Conservation (phyloP, 1,140 invertebrate species). For the Drosophila bocqueti region DNA sequence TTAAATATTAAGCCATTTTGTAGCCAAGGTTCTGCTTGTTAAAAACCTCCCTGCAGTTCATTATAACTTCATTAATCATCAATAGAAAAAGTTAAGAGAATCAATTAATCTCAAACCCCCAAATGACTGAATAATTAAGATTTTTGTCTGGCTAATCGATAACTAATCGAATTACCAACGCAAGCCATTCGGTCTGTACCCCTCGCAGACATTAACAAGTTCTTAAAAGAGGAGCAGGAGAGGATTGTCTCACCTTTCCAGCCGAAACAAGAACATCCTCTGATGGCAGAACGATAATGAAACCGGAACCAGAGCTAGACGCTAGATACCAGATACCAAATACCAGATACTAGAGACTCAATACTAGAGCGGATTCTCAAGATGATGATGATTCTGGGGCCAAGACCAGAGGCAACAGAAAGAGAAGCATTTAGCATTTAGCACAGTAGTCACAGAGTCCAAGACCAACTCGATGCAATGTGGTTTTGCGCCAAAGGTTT, state of each 20-base stretch:
- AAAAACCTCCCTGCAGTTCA: too few relatives aligned
- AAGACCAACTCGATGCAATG: slow-evolving; percentile 1
- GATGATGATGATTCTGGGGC: slow-evolving; percentile 3
- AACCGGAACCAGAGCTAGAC: slow-evolving; percentile 34
- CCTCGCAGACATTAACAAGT: slow-evolving; percentile 7
- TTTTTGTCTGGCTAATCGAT: slow-evolving; percentile 30
- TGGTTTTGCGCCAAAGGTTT: slow-evolving; percentile 44
- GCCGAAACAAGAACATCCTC: slow-evolving; percentile 27
- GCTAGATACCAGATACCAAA: not conserved
- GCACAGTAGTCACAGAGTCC: slow-evolving; percentile 30
- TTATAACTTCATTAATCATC: slow-evolving; percentile 4
- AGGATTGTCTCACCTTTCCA: slow-evolving; percentile 21
- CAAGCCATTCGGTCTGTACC: not conserved
- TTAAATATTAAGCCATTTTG: not conserved
- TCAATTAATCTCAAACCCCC: slow-evolving; percentile 4
- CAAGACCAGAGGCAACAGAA: slow-evolving; percentile 26
- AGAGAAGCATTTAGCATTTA: slow-evolving; percentile 33
- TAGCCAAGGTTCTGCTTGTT: not conserved
- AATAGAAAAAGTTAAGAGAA: not conserved
- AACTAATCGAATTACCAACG: slow-evolving; percentile 27
- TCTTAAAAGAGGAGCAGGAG: not conserved
- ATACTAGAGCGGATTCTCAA: slow-evolving; percentile 4
- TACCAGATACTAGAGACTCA: not conserved
- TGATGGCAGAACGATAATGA: slow-evolving; percentile 27
- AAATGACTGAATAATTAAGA: slow-evolving; percentile 24